phyloP scores from a whole-genome alignment of 92 coral and sea anemone genomes.

The Umimayanthus chanpuru region DNA sequence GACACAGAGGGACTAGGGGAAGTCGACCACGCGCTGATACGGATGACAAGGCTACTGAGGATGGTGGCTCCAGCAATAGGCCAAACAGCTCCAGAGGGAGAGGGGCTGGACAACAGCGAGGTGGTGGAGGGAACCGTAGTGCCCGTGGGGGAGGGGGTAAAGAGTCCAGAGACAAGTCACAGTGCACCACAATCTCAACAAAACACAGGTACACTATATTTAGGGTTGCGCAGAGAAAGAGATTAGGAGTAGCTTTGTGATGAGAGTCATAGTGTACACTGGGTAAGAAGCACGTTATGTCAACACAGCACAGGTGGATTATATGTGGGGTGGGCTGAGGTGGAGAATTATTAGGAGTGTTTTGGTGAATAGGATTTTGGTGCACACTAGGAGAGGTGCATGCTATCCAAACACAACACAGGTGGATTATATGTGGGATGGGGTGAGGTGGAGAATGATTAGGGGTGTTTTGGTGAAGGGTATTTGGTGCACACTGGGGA shows the following conservation, averaged over 20 bases:
- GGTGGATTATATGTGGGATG: too few species aligned
- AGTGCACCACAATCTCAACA: slow-evolving; percentile 35
- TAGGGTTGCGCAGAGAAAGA: too few species aligned
- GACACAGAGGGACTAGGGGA: slow-evolving; percentile 3
- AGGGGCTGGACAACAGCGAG: slow-evolving; percentile 13
- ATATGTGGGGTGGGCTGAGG: too few species aligned
- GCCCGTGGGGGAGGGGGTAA: not conserved
- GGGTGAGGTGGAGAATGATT: too few species aligned
- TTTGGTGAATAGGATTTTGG: too few species aligned
- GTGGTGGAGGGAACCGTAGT: slow-evolving; percentile 3
- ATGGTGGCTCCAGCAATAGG: not conserved
- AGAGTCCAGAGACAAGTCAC: slow-evolving; percentile 20
- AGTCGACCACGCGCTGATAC: not conserved
- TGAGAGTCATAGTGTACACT: not conserved
- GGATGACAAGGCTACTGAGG: not conserved
- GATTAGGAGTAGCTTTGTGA: not conserved
- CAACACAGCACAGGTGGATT: too few species aligned
- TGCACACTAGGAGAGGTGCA: too few species aligned
- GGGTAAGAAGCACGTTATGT: not conserved
- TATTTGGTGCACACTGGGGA: not conserved
- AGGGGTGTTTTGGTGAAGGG: not conserved
- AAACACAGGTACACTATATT: slow-evolving; percentile 13
- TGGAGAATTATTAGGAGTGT: too few species aligned
- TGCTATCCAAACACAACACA: not conserved
- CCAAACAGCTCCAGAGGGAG: slow-evolving; percentile 10